Conservation (phyloP, 2,113 vertebrate species). For the Taurulus bubalis region DNA sequence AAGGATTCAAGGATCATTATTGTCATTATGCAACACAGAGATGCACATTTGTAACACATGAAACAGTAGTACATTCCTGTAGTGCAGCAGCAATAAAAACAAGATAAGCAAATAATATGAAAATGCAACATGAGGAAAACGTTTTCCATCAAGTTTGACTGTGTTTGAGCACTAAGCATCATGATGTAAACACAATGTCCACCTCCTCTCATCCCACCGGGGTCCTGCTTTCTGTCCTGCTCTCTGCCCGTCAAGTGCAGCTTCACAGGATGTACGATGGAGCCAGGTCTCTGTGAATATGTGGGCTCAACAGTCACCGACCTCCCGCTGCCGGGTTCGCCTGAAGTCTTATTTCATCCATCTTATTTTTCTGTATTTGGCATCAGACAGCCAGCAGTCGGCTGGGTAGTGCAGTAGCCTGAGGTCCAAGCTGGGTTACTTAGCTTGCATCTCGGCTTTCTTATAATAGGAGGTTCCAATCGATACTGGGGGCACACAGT, state of each 20-base stretch:
- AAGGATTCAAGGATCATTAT: neutral
- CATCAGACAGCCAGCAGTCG: neutral
- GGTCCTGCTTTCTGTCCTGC: neutral
- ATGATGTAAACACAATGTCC: neutral
- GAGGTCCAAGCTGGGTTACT: neutral
- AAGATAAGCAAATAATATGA: neutral
- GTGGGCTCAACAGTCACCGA: neutral
- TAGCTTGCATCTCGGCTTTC: neutral
- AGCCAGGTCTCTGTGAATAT: neutral
- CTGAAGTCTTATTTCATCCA: neutral
- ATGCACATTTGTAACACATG: neutral
- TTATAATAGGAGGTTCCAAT: neutral
- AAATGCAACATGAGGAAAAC: neutral
- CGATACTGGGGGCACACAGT: neutral
- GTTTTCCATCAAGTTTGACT: neutral
- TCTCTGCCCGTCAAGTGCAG: neutral
- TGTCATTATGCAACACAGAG: neutral
- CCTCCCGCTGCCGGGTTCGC: neutral
- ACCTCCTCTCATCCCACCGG: neutral
- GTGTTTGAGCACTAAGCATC: neutral
- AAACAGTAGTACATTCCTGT: neutral
- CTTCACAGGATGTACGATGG: neutral
- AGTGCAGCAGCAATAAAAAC: neutral
- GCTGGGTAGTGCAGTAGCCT: neutral
- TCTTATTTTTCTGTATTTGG: neutral